Evolutionary conservation across 1,140 invertebrate genomes (phyloP).

Genomic region (Pseudomyrmex flavicornis): DNA sequence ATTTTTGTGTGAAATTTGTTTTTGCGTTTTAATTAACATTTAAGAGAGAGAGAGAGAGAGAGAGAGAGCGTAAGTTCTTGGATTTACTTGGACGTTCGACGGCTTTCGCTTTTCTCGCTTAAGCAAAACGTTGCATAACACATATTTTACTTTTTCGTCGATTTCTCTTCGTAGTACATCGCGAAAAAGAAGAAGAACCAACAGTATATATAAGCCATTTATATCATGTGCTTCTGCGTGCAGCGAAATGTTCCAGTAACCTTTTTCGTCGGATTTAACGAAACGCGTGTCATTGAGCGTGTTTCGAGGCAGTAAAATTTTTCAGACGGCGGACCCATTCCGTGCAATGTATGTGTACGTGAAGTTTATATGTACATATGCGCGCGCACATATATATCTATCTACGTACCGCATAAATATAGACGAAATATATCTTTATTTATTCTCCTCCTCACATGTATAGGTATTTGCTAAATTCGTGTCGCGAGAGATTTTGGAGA

Average conservation of each 20-base stretch:
- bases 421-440: too few relatives aligned
- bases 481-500: too few relatives aligned
- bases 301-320: constrained; percentile 37
- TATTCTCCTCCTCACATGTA: too few relatives aligned
- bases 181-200: not conserved
- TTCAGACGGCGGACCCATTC: not conserved
- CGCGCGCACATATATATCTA: too few relatives aligned
- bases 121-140: too few relatives aligned
- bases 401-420: too few relatives aligned
- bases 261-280: constrained; percentile 37
- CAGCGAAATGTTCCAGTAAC: constrained; percentile 1
- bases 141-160: not conserved
- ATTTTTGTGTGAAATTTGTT: not conserved
- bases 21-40: not conserved
- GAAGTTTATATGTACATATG: not conserved
- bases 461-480: too few relatives aligned
- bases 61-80: not conserved
- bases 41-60: not conserved
- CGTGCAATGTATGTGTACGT: not conserved
- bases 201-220: not conserved
- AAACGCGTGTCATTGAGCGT: not conserved
- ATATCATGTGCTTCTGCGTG: not conserved
- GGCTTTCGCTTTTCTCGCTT: not conserved
- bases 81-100: not conserved
- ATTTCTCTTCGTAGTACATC: constrained; percentile 7